Percentiles rank a stretch among this genome's conserved stretches.
phyloP scores from a whole-genome alignment of 2,113 vertebrate genomes.

The Trematomus loennbergii region DNA sequence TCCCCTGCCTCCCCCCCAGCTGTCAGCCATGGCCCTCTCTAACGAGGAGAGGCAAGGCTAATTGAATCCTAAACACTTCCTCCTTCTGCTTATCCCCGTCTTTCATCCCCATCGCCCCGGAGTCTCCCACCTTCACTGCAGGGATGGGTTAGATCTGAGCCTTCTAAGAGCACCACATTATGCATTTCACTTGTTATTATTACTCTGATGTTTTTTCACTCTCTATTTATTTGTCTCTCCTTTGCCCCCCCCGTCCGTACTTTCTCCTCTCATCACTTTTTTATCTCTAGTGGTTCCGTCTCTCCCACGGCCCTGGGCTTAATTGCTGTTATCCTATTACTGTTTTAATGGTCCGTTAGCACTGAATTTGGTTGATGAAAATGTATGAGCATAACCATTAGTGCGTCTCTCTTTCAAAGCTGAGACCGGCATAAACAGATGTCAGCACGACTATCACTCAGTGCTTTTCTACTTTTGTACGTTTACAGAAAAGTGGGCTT shows the following conservation, averaged over 20 bases:
- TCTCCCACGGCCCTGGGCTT: constrained; percentile 47
- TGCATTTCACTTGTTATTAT: constrained; percentile 1
- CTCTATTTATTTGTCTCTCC: constrained; percentile 15
- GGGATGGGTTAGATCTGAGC: constrained; percentile 32
- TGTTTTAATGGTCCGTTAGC: constrained; percentile 66
- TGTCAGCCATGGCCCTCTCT: constrained; percentile 59
- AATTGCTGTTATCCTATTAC: constrained; percentile 70
- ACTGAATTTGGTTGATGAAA: constrained; percentile 62
- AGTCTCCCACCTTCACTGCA: constrained; percentile 17
- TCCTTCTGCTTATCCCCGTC: constrained; percentile 61
- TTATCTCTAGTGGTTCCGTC: constrained; percentile 45
- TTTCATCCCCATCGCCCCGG: constrained; percentile 14
- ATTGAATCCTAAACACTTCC: constrained; percentile 74
- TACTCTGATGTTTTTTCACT: constrained; percentile 10
- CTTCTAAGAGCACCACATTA: constrained; percentile 9
- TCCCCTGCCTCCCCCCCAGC: constrained; percentile 37
- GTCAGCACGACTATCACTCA: constrained; percentile 24
- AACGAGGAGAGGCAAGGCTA: constrained; percentile 71
- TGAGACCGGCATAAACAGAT: constrained; percentile 48
- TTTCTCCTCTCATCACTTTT: constrained; percentile 48
- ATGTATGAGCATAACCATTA: constrained; percentile 55
- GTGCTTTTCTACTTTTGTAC: constrained; percentile 15
- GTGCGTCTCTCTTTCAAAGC: constrained; percentile 33
- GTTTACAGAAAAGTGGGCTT: constrained; percentile 42
- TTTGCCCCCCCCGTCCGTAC: background rate